Conservation (phyloP, 2,113 vertebrate species). For the Gymnobelideus leadbeateri region DNA sequence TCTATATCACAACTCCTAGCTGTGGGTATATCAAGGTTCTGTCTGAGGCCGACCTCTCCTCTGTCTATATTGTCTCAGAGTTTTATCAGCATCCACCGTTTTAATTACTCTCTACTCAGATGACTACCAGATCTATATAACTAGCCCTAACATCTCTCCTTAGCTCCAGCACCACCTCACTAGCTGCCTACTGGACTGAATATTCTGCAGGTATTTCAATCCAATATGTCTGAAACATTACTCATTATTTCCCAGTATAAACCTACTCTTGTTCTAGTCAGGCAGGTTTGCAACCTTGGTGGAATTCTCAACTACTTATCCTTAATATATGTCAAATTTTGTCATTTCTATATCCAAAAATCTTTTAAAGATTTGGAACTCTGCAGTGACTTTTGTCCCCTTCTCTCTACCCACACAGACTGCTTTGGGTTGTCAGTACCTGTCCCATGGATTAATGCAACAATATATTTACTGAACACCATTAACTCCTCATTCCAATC, state of each 20-base stretch:
- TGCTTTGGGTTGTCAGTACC: not conserved
- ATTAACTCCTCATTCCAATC: not conserved
- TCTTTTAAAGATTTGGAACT: too few relatives aligned
- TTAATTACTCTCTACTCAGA: not conserved
- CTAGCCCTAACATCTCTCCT: not conserved
- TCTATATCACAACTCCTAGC: not conserved
- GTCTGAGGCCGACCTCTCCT: not conserved
- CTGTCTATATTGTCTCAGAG: not conserved
- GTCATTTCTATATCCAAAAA: not conserved
- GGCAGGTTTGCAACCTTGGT: not conserved
- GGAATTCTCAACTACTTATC: not conserved
- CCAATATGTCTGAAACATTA: not conserved
- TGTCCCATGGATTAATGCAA: not conserved
- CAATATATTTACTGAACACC: not conserved
- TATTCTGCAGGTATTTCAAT: not conserved
- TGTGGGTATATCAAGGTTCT: not conserved
- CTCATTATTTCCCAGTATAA: not conserved
- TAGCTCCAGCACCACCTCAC: not conserved
- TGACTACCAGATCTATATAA: not conserved
- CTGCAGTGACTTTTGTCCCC: too few relatives aligned
- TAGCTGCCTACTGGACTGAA: not conserved
- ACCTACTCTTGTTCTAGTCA: not conserved
- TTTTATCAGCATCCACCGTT: not conserved
- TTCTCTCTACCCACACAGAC: not conserved
- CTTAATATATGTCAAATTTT: not conserved